Evolutionary conservation across 2,888 invertebrate species (phyloP).

Genomic region (Eurytoma adleriae): DNA sequence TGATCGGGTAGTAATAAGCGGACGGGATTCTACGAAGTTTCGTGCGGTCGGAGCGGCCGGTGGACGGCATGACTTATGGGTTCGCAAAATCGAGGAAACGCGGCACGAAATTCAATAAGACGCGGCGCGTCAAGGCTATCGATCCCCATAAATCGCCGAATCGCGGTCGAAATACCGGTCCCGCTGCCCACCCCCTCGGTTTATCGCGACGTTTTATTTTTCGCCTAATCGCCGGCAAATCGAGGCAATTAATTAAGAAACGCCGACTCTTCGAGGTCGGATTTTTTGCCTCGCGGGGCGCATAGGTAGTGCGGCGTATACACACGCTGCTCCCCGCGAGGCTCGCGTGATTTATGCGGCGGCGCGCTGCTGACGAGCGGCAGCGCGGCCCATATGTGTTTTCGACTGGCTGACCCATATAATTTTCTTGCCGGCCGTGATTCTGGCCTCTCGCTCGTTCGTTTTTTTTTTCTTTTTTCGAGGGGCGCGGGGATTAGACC

Average conservation of each 20-base stretch:
- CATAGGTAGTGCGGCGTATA: background rate
- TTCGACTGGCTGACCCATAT: constrained; percentile 52
- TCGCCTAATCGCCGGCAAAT: constrained; percentile 1
- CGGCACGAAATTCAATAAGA: too few relatives aligned
- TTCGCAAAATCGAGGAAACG: too few relatives aligned
- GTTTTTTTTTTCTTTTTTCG: background rate
- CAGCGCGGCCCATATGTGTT: constrained; percentile 36
- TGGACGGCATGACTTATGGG: too few relatives aligned
- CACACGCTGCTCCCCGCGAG: background rate
- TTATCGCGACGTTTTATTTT: too few relatives aligned
- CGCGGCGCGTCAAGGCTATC: too few relatives aligned
- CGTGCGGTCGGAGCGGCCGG: too few relatives aligned
- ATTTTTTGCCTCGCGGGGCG: constrained; percentile 6
- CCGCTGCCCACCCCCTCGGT: background rate
- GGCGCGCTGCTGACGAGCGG: constrained; percentile 37
- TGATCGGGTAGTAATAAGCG: too few relatives aligned
- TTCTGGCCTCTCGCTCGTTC: background rate
- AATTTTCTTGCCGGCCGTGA: constrained; percentile 26
- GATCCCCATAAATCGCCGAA: too few relatives aligned
- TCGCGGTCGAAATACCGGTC: background rate
- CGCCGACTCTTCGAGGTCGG: too few relatives aligned
- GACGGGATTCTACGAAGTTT: too few relatives aligned
- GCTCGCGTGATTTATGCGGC: constrained; percentile 50
- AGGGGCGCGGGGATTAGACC: background rate
- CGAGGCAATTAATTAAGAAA: constrained; percentile 42